Percentiles rank a stretch among this genome's conserved stretches.
These are phyloP conservation scores for Ornithoptera alexandrae DNA, from an alignment of 2,888 invertebrate genomes.

Conservation along the genomic window DNA sequence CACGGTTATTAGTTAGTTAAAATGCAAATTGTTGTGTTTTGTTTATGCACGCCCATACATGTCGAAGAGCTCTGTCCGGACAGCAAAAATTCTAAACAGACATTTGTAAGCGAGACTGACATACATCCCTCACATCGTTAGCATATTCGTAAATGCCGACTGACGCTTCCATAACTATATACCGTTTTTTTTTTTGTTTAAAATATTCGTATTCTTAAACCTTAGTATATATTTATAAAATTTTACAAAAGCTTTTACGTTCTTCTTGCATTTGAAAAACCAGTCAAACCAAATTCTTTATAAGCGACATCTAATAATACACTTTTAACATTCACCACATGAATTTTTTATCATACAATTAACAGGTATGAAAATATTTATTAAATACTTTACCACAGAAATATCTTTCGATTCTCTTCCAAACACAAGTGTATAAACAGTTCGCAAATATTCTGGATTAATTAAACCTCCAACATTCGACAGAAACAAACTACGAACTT, in stretches of 20 bases:
- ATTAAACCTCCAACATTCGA: not conserved
- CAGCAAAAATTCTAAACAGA: constrained; percentile 64
- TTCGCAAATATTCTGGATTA: not conserved
- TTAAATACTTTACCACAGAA: too few relatives aligned
- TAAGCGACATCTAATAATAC: not conserved
- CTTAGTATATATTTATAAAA: not conserved
- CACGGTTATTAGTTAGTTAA: constrained; percentile 73
- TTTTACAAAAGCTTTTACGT: not conserved
- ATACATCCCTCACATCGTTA: constrained; percentile 47
- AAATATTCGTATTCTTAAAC: constrained; percentile 3
- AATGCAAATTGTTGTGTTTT: constrained; percentile 75
- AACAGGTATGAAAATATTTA: too few relatives aligned
- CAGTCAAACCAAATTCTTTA: not conserved
- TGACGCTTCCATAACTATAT: constrained; percentile 19
- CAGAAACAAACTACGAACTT: not conserved
- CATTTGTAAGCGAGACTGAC: constrained; percentile 61
- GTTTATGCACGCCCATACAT: constrained; percentile 62
- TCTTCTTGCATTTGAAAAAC: not conserved
- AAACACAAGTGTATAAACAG: not conserved
- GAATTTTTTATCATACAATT: too few relatives aligned
- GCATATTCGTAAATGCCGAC: constrained; percentile 38
- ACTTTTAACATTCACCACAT: too few relatives aligned
- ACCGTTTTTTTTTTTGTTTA: constrained; percentile 2
- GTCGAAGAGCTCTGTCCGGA: constrained; percentile 43
- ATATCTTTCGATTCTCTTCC: not conserved